These are phyloP conservation scores for Cerastis leucographa DNA, from an alignment of 2,888 invertebrate species.

Conservation along the genomic window DNA sequence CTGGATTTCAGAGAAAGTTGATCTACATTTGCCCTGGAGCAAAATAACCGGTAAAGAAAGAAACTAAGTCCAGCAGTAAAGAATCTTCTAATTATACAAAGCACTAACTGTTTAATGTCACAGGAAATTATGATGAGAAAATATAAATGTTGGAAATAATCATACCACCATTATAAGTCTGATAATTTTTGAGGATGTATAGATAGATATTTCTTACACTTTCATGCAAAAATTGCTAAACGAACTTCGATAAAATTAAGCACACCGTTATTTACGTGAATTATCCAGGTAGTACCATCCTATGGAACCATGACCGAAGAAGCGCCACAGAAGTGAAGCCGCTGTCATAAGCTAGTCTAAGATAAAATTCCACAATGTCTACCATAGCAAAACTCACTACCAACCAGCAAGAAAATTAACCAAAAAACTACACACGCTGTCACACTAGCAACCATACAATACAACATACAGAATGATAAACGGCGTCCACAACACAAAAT, in stretches of 20 bases:
- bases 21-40: neutral
- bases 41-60: neutral
- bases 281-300: neutral
- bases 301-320: neutral
- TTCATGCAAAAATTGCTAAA: neutral
- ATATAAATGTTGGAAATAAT: neutral
- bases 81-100: too few species aligned
- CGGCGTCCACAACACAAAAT: constrained; percentile 14
- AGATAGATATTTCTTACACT: neutral
- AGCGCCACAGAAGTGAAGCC: neutral
- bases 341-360: neutral
- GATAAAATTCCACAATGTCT: neutral
- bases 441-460: constrained; percentile 13
- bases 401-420: constrained; percentile 5
- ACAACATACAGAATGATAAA: constrained; percentile 41
- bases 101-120: too few species aligned
- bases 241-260: neutral
- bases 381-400: neutral
- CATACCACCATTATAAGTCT: neutral
- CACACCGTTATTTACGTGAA: neutral
- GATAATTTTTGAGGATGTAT: neutral
- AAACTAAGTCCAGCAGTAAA: too few species aligned
- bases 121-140: neutral
- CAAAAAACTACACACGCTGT: constrained; percentile 1
- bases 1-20: too few species aligned